phyloP scores from a whole-genome alignment of 2,888 invertebrate genomes.

The Agelastica alni region DNA sequence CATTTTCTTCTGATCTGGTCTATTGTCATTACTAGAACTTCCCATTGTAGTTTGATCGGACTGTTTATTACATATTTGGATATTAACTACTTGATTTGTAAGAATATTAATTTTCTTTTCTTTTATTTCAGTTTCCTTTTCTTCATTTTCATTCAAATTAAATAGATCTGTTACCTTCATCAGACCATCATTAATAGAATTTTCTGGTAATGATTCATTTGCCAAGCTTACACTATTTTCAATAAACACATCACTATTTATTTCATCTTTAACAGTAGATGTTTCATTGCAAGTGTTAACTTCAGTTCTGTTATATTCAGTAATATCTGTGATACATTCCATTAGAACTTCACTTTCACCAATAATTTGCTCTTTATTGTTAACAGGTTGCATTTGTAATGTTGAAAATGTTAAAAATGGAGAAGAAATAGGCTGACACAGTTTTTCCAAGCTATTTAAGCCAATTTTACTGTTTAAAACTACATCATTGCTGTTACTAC shows the following conservation, averaged over 20 bases:
- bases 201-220: neutral
- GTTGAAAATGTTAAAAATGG: conserved; percentile 21
- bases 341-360: neutral
- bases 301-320: neutral
- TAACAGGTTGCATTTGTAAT: too few relatives aligned
- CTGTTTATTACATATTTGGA: too few relatives aligned
- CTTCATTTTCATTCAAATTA: neutral
- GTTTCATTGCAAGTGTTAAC: neutral
- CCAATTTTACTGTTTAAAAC: conserved; percentile 31
- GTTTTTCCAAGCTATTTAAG: conserved; percentile 31
- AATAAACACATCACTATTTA: neutral
- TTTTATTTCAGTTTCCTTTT: neutral
- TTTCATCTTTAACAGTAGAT: neutral
- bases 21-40: neutral
- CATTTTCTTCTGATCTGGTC: too few relatives aligned
- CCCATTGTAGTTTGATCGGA: neutral
- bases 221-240: neutral
- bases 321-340: conserved; percentile 3
- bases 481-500: conserved; percentile 27
- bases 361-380: neutral
- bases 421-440: conserved; percentile 40
- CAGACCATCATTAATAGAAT: neutral
- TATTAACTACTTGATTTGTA: neutral
- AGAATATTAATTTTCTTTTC: neutral
- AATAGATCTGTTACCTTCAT: too few relatives aligned